Base-by-base conservation (phyloP, 2,797 vertebrate genomes). In the Cirrhinus mrigala region DNA sequence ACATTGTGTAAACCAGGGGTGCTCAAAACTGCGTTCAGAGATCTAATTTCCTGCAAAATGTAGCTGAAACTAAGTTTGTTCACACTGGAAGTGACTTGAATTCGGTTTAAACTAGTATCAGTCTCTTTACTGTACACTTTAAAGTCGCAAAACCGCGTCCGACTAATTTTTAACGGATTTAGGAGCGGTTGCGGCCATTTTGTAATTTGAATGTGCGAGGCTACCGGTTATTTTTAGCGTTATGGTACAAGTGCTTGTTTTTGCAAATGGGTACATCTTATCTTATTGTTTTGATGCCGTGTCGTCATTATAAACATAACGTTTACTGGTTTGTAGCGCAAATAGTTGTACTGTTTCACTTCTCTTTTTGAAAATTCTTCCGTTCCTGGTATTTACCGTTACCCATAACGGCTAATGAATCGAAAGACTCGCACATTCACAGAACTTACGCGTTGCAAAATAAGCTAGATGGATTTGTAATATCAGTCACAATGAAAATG, bases 1-100 rank as follows among this genome's bases (percentile, higher is more conserved):
- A 84, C 52, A n/a, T 70, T n/a, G 60, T 69, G 83, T 56, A 18
- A 78, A 33, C 50, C 74, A 70, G 83, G 40, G 33, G 64, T 69
- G 83, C 83, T 71, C 66, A 50, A 46, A 48, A 22, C 22, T 48
- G 50, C 66, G 16, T 18, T 8, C 52, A 3, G 6, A 79, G 37
- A 70, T 71, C 52, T 12, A 2, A n/a, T 78, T 78, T 70, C 24
- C 64, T 37, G 20, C 24, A 11, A 16, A 79, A 79, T 33, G 16
- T 12, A 33, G 44, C 16, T 24, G 8, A 64, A 37, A 37, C 18
- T 4, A 14, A 5, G 44, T 10, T 8, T 0, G 10, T 84, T 29
- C 62, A 69, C 56, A 83, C 70, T 64, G 44, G 27, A 64, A 64
- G 27, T n/a, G 24, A 33, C 15, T 18, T 20, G 29, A 27, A 37